Evolutionary conservation across 2,888 invertebrate species (phyloP), one percentile per base, ranked within the genome.

Genomic region (Eubasilissa splendida): DNA sequence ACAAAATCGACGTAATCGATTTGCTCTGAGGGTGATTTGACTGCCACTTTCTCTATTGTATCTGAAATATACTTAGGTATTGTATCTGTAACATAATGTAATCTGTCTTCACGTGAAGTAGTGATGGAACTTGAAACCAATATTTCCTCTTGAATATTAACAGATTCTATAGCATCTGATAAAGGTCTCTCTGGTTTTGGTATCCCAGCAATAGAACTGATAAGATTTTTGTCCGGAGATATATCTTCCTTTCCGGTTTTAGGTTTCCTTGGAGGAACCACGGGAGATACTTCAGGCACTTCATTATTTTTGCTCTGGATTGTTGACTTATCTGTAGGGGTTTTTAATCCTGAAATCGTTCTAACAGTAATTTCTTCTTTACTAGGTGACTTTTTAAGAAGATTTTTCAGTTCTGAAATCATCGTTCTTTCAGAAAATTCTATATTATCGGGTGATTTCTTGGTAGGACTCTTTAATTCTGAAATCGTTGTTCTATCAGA

Each of bases 211-310:
- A 10, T 31, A 56, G 71, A 31, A 22, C 71, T 71, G 33, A 33
- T 10, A 90, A 81, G 94, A 92, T 0, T 95, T 95, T 80, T 91
- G 88, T 83, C 91, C 89, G 10, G 95, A 86, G 33, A 22, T 31
- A 22, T 14, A 14, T 75, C 59, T 3, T 75, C 75, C 52, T 75
- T 75, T 42, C 8, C n/a, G n/a, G 22, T 5, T 60, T 75, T 75
- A 4, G 59, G 42, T 60, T 75, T 75, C 10, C 75, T 50, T 14
- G 56, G 52, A 75, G 75, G 75, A 11, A 59, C 59, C 12, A 60
- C 31, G 9, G 75, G 75, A 11, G 12, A 59, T 4, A 22, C 53
- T 42, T 75, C 58, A 7, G 12, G 10, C 11, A 33, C 14, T 60
- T 74, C 74, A 53, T 78, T 59, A 54, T 74, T 50, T 78, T 75